Conservation (phyloP, 2,888 invertebrate genomes). For the Stenchaetothrips biformis region DNA sequence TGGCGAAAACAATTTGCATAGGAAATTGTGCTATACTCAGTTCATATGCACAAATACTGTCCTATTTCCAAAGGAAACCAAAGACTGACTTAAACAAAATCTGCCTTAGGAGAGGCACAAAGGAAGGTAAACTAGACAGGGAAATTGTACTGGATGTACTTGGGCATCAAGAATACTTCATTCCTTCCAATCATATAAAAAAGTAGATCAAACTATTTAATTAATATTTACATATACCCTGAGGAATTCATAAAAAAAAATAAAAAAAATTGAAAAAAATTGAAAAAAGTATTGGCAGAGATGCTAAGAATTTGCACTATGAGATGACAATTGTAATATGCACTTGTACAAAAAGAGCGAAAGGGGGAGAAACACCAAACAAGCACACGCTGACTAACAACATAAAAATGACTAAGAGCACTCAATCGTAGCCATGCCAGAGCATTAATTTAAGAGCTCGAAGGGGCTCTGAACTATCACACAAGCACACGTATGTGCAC, state of each 20-base stretch:
- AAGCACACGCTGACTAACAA: constrained; percentile 22
- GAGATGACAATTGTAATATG: constrained; percentile 32
- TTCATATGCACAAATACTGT: constrained; percentile 5
- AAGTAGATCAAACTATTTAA: constrained; percentile 36
- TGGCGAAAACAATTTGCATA: not conserved
- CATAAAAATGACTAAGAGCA: not conserved
- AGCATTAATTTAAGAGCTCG: not conserved
- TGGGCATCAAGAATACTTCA: constrained; percentile 4
- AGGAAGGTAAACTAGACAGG: constrained; percentile 33
- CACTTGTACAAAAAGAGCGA: constrained; percentile 31
- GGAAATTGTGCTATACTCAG: constrained; percentile 15
- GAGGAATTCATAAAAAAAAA: constrained; percentile 36
- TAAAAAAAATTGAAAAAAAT: constrained; percentile 35
- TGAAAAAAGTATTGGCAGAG: constrained; percentile 37
- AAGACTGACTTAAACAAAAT: not conserved
- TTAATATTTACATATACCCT: constrained; percentile 39
- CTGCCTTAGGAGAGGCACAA: constrained; percentile 29
- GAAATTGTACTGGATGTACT: constrained; percentile 18
- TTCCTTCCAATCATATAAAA: constrained; percentile 33
- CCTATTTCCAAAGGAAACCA: not conserved
- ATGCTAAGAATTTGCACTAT: constrained; percentile 33
- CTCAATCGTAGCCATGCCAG: not conserved
- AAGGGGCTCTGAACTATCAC: not conserved
- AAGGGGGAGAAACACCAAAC: not conserved
- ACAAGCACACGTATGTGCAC: not conserved